Base-by-base conservation (phyloP, 2,888 invertebrate species). In the Lithophane socia region DNA sequence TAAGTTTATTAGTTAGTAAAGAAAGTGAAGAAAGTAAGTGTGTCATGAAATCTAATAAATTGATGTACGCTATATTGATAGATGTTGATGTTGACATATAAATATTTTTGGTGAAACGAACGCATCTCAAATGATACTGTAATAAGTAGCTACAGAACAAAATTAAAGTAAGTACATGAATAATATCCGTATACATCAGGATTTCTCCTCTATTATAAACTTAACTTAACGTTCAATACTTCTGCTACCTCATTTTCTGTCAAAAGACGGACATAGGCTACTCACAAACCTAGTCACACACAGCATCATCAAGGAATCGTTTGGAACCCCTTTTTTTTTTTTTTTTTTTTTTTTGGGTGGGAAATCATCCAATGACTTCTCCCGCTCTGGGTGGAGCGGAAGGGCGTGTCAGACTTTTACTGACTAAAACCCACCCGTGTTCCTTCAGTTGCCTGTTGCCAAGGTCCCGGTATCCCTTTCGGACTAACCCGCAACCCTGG, bases 251-350 rank as follows among this genome's bases (percentile, higher is more conserved):
- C 3, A 64, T 29, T 52, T 52, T 21, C 52, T 44, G 54, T 21
- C 12, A 52, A 18, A 42, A n/a, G 24, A 18, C 13, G 18, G 24
- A 49, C 12, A n/a, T 24, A 29, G 29, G 16, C 5, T 12, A 7
- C 42, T 54, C 21, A 21, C 2, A 42, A 58, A 24, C 16, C 0
- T 1, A 37, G 29, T 29, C 47, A 37, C 16, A 13, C 16, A 58
- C 10, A 37, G 21, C 56, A 60, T 47, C 42, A 73, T 73, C 18
- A 42, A 21, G 13, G 13, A 80, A 47, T 80, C 18, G 16, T 81
- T 64, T 58, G 74, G 7, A 52, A 64, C 81, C 7, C 47, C 44
- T 13, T n/a, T n/a, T n/a, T n/a, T n/a, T n/a, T n/a, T n/a, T n/a
- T n/a, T n/a, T n/a, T n/a, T n/a, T n/a, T n/a, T n/a, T n/a, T n/a